Conservation (phyloP, 1,140 invertebrate genomes). For the Polypedilum vanderplanki region DNA sequence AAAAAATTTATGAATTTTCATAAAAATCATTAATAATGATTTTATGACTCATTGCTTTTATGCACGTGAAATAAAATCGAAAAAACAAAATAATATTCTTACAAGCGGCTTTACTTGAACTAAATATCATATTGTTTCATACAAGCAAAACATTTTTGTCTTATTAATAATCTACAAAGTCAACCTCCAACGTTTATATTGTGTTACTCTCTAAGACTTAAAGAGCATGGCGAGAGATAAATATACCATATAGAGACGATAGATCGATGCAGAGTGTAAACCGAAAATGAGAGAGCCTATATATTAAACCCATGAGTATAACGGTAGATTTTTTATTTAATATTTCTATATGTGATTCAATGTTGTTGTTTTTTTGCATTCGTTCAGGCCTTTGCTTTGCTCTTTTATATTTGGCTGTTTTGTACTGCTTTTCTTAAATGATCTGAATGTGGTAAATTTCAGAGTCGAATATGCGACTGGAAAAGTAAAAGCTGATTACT, state of each 20-base stretch:
- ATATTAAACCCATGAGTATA: not conserved
- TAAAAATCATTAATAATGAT: no score
- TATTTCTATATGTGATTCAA: not conserved
- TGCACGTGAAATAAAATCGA: no score
- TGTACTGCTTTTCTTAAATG: constrained; percentile 21
- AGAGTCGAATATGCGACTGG: not conserved
- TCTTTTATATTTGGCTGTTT: constrained; percentile 9
- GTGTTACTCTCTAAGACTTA: no score
- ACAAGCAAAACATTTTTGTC: not conserved
- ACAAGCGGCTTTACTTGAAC: not conserved
- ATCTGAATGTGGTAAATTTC: not conserved
- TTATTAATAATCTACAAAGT: not conserved
- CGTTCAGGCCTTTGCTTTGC: not conserved
- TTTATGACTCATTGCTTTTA: no score
- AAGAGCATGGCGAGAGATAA: constrained; percentile 10
- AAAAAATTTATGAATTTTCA: no score
- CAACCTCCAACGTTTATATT: not conserved
- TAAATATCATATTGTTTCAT: constrained; percentile 14
- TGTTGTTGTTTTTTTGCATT: constrained; percentile 27
- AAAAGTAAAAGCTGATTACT: not conserved
- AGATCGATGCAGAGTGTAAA: constrained; percentile 2
- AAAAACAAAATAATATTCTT: not conserved
- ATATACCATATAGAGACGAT: not conserved
- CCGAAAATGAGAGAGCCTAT: not conserved
- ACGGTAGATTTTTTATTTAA: constrained; percentile 28